Base-by-base conservation (phyloP, 2,888 invertebrate species). In the Phengaris arion region DNA sequence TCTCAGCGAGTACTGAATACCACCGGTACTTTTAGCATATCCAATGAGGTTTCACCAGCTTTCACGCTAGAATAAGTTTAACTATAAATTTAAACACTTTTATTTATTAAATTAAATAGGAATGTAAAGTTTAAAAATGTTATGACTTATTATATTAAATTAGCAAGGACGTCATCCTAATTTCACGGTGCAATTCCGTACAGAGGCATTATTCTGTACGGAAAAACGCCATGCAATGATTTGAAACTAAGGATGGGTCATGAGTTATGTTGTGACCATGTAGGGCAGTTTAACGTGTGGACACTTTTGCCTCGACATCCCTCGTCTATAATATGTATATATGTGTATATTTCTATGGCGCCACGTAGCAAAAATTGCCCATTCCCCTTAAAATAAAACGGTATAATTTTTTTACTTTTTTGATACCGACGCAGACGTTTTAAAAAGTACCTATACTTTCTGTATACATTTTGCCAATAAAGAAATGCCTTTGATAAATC, bases 41-140 rank as follows among this genome's bases (percentile, higher is more conserved):
- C 64, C 64, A 64, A 64, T 64, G 64, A 35, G 35, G 13, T 64
- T 64, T 64, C 64, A 64, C 64, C 64, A 45, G 64, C 64, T 64
- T 64, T 64, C 64, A 64, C 64, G 64, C 35, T 64, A 12, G 59
- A 22, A 59, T 12, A 12, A 45, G 64, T 6, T 64, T 59, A 57
- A n/a, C 2, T 57, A 57, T 57, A 22, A 22, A 10, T 10, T 22
- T 22, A 10, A 59, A 8, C 8, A 10, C 10, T 59, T 22, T 10
- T 59, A 15, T 22, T 0, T 5, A 22, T 4, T 59, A 22, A 15
- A 22, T 10, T 59, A 10, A 22, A 10, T 59, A 22, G 1, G 10
- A 59, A 22, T 10, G 22, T 22, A 5, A 59, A 9, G 22, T n/a
- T 15, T 59, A 22, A 59, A 54, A 54, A 54, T 12, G 9, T 51